Evolutionary conservation across 2,797 vertebrate genomes (phyloP).

Genomic region (Manis pentadactyla): DNA sequence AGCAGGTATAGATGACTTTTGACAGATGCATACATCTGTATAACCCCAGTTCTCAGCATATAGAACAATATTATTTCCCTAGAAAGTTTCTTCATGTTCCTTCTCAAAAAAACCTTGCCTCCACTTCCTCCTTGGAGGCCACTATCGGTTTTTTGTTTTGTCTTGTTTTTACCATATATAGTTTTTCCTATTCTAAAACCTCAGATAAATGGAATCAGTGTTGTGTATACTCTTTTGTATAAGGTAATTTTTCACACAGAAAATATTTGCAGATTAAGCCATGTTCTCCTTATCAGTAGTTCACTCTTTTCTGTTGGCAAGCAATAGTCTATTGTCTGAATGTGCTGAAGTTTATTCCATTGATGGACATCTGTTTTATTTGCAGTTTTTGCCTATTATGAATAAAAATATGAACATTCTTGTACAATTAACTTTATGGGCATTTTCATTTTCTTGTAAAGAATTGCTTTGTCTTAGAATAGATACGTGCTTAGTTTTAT

Average conservation of each 20-base stretch:
- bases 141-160: neutral
- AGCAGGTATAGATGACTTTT: neutral
- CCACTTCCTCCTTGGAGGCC: neutral
- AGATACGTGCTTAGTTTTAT: neutral
- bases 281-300: neutral
- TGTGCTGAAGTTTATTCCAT: neutral
- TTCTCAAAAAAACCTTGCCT: neutral
- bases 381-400: neutral
- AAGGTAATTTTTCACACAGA: neutral
- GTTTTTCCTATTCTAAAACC: neutral
- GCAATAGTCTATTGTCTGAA: neutral
- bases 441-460: neutral
- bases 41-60: neutral
- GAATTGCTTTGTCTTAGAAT: neutral
- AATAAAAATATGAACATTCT: neutral
- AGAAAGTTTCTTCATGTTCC: neutral
- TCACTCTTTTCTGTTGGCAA: neutral
- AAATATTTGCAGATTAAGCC: neutral
- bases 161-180: neutral
- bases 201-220: neutral
- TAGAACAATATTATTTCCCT: neutral
- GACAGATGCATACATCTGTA: neutral
- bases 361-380: neutral
- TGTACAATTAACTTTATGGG: neutral
- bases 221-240: neutral